Percentiles rank a stretch among this genome's conserved stretches.
Conservation (phyloP, 2,113 vertebrate species). For the Oncorhynchus masou region DNA sequence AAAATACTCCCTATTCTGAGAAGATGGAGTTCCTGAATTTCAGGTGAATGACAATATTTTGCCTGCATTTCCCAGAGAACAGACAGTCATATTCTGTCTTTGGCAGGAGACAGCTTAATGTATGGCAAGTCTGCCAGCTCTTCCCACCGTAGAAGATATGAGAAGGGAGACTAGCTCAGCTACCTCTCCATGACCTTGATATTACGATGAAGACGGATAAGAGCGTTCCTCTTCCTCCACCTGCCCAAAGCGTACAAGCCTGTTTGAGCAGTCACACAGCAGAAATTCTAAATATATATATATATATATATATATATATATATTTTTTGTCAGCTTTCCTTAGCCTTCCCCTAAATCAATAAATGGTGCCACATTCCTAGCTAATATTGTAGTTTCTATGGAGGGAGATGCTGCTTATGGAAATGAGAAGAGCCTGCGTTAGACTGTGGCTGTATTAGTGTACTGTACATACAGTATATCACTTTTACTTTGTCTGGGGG, state of each 20-base stretch:
- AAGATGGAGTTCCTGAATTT: conserved; percentile 36
- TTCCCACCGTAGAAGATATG: conserved; percentile 53
- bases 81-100: conserved; percentile 60
- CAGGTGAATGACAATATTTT: conserved; percentile 52
- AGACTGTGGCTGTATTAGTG: not conserved
- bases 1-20: conserved; percentile 2
- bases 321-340: conserved; percentile 43
- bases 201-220: conserved; percentile 67
- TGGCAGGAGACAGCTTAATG: conserved; percentile 62
- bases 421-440: conserved; percentile 5
- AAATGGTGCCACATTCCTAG: conserved; percentile 49
- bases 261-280: conserved; percentile 60
- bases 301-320: conserved; percentile 47
- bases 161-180: conserved; percentile 68
- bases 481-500: not conserved
- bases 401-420: conserved; percentile 9
- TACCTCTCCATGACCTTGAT: conserved; percentile 70
- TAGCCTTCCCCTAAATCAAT: conserved; percentile 46
- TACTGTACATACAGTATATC: too few species aligned
- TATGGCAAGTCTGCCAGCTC: conserved; percentile 53
- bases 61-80: conserved; percentile 38
- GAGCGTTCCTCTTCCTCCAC: conserved; percentile 56
- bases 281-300: conserved; percentile 59
- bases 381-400: conserved; percentile 37
- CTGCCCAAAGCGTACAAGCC: conserved; percentile 57